Percentiles rank a stretch among this genome's conserved stretches.
Evolutionary conservation across 2,888 invertebrate genomes (phyloP).

Genomic region (Luffia ferchaultella): DNA sequence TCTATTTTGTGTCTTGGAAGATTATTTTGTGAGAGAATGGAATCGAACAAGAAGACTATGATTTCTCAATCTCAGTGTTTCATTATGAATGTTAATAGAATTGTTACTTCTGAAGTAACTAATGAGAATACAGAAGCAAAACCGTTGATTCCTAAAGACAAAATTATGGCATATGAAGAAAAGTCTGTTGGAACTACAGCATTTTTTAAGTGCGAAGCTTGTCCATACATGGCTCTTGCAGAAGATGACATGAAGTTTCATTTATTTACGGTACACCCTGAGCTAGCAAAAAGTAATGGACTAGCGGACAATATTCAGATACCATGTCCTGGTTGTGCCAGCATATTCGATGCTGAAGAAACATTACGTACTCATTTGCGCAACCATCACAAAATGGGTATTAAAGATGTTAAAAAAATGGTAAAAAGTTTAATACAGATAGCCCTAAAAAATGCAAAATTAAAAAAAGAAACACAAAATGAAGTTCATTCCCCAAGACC

Average conservation of each 20-base stretch:
- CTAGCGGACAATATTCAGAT: constrained; percentile 61
- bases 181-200: constrained; percentile 56
- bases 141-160: constrained; percentile 28
- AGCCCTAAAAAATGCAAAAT: constrained; percentile 46
- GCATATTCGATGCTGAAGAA: constrained; percentile 70
- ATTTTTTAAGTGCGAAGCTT: constrained; percentile 63
- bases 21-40: no score
- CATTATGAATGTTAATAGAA: constrained; percentile 29
- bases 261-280: constrained; percentile 52
- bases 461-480: constrained; percentile 39
- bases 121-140: constrained; percentile 21
- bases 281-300: constrained; percentile 57
- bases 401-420: constrained; percentile 67
- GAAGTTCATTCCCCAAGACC: constrained; percentile 19
- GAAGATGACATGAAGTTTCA: constrained; percentile 62
- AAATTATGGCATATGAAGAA: constrained; percentile 55
- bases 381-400: constrained; percentile 73
- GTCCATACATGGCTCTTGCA: constrained; percentile 61
- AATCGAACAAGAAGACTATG: no score
- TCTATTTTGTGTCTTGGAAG: no score
- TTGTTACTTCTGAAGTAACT: constrained; percentile 18
- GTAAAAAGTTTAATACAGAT: constrained; percentile 61
- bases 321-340: constrained; percentile 73
- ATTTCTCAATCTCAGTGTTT: constrained; percentile 25
- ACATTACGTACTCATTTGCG: constrained; percentile 71